Evolutionary conservation across 2,888 invertebrate genomes (phyloP).

Genomic region (Coelinius sp.): DNA sequence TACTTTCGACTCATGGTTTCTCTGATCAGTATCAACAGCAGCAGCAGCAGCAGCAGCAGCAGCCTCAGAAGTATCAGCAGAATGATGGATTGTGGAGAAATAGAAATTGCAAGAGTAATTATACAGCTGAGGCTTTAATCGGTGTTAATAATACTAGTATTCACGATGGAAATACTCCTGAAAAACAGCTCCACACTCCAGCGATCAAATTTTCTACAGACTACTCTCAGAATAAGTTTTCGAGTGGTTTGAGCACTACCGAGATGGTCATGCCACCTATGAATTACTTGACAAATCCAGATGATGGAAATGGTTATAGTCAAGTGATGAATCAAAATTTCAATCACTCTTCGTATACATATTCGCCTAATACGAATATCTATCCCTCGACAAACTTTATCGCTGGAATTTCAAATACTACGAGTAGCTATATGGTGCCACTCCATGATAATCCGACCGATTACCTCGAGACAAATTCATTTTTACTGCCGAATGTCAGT

Average conservation of each 20-base stretch:
- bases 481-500: slow-evolving; percentile 62
- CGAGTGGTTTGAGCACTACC: slow-evolving; percentile 53
- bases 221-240: slow-evolving; percentile 66
- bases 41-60: slow-evolving; percentile 48
- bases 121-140: slow-evolving; percentile 70
- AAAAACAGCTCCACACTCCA: slow-evolving; percentile 58
- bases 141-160: slow-evolving; percentile 59
- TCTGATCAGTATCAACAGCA: slow-evolving; percentile 49
- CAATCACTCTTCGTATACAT: slow-evolving; percentile 63
- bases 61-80: slow-evolving; percentile 62
- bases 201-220: slow-evolving; percentile 63
- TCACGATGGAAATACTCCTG: slow-evolving; percentile 58
- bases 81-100: slow-evolving; percentile 66
- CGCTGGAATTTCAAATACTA: slow-evolving; percentile 65
- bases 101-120: slow-evolving; percentile 69
- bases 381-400: slow-evolving; percentile 68
- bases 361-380: slow-evolving; percentile 66
- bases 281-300: slow-evolving; percentile 66
- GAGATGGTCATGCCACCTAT: slow-evolving; percentile 64
- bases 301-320: slow-evolving; percentile 63
- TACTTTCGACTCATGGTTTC: slow-evolving; percentile 11
- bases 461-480: slow-evolving; percentile 65
- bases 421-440: slow-evolving; percentile 68
- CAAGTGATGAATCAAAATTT: slow-evolving; percentile 68
- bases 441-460: slow-evolving; percentile 64